Evolutionary conservation across 2,113 vertebrate species (phyloP), one percentile per base, ranked within the genome.

Genomic region (Willisornis vidua): DNA sequence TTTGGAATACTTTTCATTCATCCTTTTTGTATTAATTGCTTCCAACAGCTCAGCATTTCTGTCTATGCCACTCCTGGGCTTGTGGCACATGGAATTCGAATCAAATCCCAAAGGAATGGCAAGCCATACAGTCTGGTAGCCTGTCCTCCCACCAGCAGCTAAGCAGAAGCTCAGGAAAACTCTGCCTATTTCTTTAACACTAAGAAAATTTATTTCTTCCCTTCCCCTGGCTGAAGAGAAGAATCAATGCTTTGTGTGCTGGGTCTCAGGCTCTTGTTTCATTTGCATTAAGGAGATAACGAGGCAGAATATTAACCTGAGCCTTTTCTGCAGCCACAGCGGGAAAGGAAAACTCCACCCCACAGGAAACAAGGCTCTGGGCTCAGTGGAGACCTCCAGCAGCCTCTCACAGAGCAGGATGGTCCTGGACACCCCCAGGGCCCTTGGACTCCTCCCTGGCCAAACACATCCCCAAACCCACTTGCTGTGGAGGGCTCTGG

Each of bases 201-300:
- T 7, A 49, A 24, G 55, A 70, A 78, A 86, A 54, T 39, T 11
- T 66, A 35, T 55, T 62, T 35, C 54, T 48, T 57, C 11, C 0
- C 12, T 74, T 93, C 62, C 67, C 67, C 35, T 19, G 55, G 35
- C 61, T 79, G 63, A 70, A 37, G 35, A 59, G 62, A 37, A 48
- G 65, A 81, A 79, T 70, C 77, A 14, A 45, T 6, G 51, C 41
- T 70, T 37, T 35, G n/a, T 28, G 67, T 10, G 8, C 20, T 35
- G 6, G 5, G 65, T 74, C 43, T 49, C 39, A 54, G 82, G 55
- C 61, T 78, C 45, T 52, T n/a, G 19, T 37, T 48, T 86, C 87
- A 65, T 83, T 78, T 74, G 86, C 87, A 59, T 87, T 20, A 74
- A 54, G 67, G 57, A 49, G 72, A 55, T 46, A 87, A 89, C 52